phyloP scores from a whole-genome alignment of 1,140 invertebrate genomes.

The Cotesia glomerata region DNA sequence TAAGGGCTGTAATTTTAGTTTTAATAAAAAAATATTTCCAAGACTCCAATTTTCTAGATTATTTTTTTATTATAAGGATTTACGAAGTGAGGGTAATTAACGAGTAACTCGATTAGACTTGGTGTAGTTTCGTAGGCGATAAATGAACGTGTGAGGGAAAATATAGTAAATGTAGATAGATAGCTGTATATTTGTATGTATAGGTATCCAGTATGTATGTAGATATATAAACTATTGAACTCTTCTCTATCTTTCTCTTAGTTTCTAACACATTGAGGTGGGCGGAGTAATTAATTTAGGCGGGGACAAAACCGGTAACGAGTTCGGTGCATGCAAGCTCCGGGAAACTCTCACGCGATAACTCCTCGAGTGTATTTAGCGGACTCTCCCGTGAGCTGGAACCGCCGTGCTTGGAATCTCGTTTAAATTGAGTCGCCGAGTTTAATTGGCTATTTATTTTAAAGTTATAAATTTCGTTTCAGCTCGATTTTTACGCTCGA shows the following conservation, averaged over 20 bases:
- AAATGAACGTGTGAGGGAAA: constrained; percentile 22
- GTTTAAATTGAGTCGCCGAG: constrained; percentile 31
- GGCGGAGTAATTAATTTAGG: constrained; percentile 51
- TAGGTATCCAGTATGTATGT: neutral
- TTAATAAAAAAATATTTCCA: neutral
- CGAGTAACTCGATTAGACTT: constrained; percentile 30
- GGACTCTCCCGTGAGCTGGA: constrained; percentile 21
- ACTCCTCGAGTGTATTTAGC: constrained; percentile 40
- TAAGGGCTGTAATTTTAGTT: neutral
- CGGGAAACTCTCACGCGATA: constrained; percentile 47
- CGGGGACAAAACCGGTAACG: constrained; percentile 53
- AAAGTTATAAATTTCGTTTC: constrained; percentile 17
- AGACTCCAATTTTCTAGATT: neutral
- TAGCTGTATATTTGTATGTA: neutral
- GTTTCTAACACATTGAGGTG: constrained; percentile 7
- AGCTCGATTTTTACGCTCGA: constrained; percentile 23
- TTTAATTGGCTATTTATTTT: constrained; percentile 34
- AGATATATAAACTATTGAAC: neutral
- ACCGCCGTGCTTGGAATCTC: constrained; percentile 22
- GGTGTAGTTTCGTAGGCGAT: constrained; percentile 10
- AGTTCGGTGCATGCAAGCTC: constrained; percentile 47
- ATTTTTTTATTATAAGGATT: constrained; percentile 30
- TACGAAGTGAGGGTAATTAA: constrained; percentile 30
- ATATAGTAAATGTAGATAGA: constrained; percentile 2
- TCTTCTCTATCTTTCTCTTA: constrained; percentile 1